Base-by-base conservation (phyloP, 2,888 invertebrate species). In the Rhorus exstirpatorius region DNA sequence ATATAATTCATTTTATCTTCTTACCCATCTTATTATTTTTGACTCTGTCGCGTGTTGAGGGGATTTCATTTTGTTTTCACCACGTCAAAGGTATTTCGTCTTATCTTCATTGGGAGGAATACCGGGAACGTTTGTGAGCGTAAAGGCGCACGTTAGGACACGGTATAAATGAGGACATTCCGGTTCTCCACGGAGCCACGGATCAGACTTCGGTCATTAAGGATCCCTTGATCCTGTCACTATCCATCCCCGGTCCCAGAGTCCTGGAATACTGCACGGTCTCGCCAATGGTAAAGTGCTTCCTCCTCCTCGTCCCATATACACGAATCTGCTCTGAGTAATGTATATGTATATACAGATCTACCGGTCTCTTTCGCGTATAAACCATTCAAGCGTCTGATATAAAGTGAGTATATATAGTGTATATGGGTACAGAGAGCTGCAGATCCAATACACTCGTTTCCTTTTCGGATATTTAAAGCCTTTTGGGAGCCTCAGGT, bases 111-210 rank as follows among this genome's bases (percentile, higher is more conserved):
- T 90, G 88, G 85, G 14, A 67, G 83, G 84, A 88, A 90, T 89
- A 87, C 88, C 87, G 83, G 84, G 87, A 88, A 89, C 85, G 63
- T n/a, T 63, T 87, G 85, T 85, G 81, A 86, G 86, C 83, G 86
- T 74, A 84, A 85, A 89, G 85, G 86, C 82, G n/a, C n/a, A n/a
- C n/a, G 84, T 60, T 67, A n/a, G 58, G 53, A 63, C 71, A 75
- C 81, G 81, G 84, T 85, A 87, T 87, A 88, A 90, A 89, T 88
- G 90, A 90, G 89, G 90, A 90, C 89, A 91, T 90, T 91, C 90
- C 91, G 85, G 86, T 86, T 85, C 82, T 86, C 85, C 83, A 84
- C 81, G 75, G 79, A 78, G 61, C 60, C 68, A 24, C 81, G 87
- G 89, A 90, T 90, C 88, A 87, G 87, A 87, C 87, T 88, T 86